A percentile compares a stretch with the other conserved stretches of the same genome.
Conservation (phyloP, 1,140 invertebrate species). For the Drosophila rufa region DNA sequence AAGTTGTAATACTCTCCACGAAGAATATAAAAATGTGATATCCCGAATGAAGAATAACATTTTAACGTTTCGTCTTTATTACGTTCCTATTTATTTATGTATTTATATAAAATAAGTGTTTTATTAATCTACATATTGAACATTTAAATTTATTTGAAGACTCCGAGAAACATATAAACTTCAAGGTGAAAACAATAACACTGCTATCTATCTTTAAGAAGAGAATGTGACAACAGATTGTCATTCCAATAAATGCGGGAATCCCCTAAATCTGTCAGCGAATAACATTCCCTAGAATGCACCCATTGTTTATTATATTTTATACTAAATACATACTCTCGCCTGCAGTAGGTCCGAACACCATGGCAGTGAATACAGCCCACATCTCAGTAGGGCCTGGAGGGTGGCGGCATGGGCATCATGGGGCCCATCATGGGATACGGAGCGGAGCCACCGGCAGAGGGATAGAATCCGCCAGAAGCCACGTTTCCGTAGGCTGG, state of each 20-base stretch:
- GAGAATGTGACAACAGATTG: neutral
- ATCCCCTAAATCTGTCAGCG: neutral
- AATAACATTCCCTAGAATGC: neutral
- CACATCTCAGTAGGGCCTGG: constrained; percentile 61
- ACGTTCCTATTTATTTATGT: too few species aligned
- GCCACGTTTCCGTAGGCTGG: constrained; percentile 64
- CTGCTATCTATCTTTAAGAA: neutral
- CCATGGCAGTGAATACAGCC: constrained; percentile 11
- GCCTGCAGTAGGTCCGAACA: constrained; percentile 11
- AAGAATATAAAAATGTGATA: neutral
- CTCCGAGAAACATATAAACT: neutral
- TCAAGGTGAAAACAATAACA: neutral
- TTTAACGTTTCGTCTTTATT: neutral
- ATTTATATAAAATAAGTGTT: too few species aligned
- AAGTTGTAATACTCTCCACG: too few species aligned
- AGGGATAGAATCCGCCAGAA: constrained; percentile 67
- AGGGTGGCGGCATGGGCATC: constrained; percentile 87
- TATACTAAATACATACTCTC: constrained; percentile 2
- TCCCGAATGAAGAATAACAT: neutral
- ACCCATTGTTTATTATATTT: neutral
- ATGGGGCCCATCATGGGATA: constrained; percentile 86
- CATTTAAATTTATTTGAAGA: neutral
- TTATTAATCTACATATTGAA: too few species aligned
- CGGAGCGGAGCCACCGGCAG: constrained; percentile 59
- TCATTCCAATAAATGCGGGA: neutral